These are phyloP conservation scores for Autographa pulchrina DNA, from an alignment of 2,888 invertebrate genomes.

Conservation along the genomic window DNA sequence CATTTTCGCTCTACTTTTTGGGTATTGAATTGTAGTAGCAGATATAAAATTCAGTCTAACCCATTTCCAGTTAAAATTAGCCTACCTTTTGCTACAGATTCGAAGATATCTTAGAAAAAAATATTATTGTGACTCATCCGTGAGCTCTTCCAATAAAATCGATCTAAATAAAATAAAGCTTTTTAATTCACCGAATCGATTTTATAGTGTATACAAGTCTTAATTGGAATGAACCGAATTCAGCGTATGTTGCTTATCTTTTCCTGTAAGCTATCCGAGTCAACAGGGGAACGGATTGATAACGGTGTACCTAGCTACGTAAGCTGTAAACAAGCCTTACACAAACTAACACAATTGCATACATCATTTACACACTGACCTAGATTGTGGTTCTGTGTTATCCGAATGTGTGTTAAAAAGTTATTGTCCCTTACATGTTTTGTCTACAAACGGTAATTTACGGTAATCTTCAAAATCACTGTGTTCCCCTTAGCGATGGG, in stretches of 20 bases:
- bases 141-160: background rate
- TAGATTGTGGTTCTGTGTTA: background rate
- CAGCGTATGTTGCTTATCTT: constrained; percentile 39
- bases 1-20: background rate
- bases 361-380: constrained; percentile 3
- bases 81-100: background rate
- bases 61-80: background rate
- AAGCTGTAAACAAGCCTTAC: constrained; percentile 12
- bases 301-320: constrained; percentile 20
- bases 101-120: background rate
- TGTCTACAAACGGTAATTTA: background rate
- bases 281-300: constrained; percentile 42
- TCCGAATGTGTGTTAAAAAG: background rate
- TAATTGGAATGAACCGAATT: constrained; percentile 22
- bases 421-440: background rate
- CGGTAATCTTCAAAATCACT: too few relatives aligned
- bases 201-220: constrained; percentile 10
- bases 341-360: constrained; percentile 7
- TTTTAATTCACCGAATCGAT: constrained; percentile 1
- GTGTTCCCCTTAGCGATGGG: too few relatives aligned
- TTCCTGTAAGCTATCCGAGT: constrained; percentile 45
- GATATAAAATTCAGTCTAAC: background rate
- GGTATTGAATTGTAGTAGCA: background rate
- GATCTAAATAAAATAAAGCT: constrained; percentile 4
- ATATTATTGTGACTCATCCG: background rate